phyloP scores from a whole-genome alignment of 2,113 vertebrate species.

The Dromas ardeola region DNA sequence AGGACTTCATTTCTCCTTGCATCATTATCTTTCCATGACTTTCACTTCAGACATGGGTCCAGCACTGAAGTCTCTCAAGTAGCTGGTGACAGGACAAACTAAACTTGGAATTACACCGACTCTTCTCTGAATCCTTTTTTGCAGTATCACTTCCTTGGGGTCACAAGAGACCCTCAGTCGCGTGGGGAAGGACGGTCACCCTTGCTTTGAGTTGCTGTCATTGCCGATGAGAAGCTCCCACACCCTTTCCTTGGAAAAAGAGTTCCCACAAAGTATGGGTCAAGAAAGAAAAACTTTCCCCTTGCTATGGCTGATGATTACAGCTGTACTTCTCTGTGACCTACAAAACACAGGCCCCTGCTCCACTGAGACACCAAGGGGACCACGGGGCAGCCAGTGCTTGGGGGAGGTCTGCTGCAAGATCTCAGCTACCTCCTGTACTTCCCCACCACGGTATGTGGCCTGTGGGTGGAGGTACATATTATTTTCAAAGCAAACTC shows the following conservation, averaged over 20 bases:
- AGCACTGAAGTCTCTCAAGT: not conserved
- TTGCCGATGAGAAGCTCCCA: not conserved
- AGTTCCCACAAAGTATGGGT: not conserved
- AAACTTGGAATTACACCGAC: not conserved
- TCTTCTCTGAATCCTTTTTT: not conserved
- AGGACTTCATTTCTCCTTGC: not conserved
- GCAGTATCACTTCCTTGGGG: not conserved
- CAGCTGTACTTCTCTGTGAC: not conserved
- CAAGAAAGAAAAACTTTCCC: not conserved
- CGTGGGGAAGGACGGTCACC: not conserved
- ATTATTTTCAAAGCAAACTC: not conserved
- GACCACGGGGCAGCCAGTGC: accelerated
- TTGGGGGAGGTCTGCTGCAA: not conserved
- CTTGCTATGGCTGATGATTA: not conserved
- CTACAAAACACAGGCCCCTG: not conserved
- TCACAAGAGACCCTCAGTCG: not conserved
- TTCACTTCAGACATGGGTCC: not conserved
- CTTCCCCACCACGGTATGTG: not conserved
- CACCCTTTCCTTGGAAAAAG: not conserved
- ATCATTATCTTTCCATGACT: not conserved
- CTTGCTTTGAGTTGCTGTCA: not conserved
- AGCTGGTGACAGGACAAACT: not conserved
- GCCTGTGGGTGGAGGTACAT: not conserved
- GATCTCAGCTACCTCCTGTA: not conserved
- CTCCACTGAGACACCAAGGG: not conserved